Conservation (phyloP, 2,797 vertebrate species). For the Margarornis squamiger region DNA sequence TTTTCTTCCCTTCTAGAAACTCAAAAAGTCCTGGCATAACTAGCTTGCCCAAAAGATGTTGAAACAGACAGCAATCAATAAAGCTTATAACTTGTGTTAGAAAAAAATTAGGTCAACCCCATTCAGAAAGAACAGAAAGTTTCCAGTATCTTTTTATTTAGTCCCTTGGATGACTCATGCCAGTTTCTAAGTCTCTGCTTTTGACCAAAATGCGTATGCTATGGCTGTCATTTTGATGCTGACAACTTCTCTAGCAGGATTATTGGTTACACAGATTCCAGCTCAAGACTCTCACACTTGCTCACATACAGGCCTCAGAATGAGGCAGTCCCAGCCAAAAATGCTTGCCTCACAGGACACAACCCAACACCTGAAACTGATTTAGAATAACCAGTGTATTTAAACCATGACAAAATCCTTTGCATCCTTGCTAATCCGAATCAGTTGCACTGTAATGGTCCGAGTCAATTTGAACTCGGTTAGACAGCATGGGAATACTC, state of each 20-base stretch:
- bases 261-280: not conserved
- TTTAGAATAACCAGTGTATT: not conserved
- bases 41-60: not conserved
- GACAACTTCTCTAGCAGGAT: not conserved
- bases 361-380: not conserved
- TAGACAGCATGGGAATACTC: accelerated
- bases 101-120: not conserved
- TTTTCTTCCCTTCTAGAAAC: not conserved
- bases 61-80: not conserved
- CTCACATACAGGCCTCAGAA: not conserved
- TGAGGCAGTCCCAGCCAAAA: not conserved
- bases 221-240: not conserved
- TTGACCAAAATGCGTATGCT: not conserved
- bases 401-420: not conserved
- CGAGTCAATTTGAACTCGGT: not conserved
- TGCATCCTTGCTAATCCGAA: not conserved
- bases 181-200: not conserved
- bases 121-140: not conserved
- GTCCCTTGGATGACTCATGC: not conserved
- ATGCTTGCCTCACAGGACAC: not conserved
- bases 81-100: not conserved
- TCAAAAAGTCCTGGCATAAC: not conserved
- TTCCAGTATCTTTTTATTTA: not conserved
- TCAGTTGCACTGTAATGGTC: not conserved
- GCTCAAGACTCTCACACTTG: not conserved